These are phyloP conservation scores for Chromobotia macracanthus DNA, from an alignment of 2,797 vertebrate genomes.

Conservation along the genomic window DNA sequence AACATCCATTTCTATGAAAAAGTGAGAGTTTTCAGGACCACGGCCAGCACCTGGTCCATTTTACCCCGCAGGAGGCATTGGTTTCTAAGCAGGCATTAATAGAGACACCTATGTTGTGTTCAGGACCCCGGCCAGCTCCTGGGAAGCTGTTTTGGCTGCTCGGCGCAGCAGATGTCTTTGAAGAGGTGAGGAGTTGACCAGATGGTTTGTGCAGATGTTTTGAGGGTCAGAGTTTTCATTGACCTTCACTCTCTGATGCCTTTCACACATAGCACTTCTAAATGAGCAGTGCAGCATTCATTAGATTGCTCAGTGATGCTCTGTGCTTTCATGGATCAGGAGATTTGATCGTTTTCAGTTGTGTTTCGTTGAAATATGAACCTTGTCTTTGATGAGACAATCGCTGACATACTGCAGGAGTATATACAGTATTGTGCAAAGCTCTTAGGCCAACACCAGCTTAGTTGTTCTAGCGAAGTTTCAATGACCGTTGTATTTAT, in stretches of 20 bases:
- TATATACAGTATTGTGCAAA: background rate
- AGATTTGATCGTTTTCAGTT: background rate
- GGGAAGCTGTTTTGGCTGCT: conserved; percentile 25
- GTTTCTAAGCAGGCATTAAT: conserved; percentile 35
- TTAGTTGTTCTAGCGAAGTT: too few relatives aligned
- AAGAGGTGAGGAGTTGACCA: conserved; percentile 17
- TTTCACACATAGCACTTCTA: background rate
- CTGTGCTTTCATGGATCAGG: background rate
- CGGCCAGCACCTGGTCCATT: conserved; percentile 26
- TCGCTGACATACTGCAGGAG: background rate
- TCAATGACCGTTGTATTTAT: background rate
- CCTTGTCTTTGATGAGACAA: background rate
- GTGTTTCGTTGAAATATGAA: background rate
- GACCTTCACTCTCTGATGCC: conserved; percentile 34
- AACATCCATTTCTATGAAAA: background rate
- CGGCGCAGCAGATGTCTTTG: conserved; percentile 32
- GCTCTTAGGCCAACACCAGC: too few relatives aligned
- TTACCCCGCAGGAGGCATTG: conserved; percentile 2
- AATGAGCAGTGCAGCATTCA: background rate
- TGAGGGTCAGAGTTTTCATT: conserved; percentile 26
- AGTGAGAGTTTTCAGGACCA: background rate
- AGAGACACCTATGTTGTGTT: conserved; percentile 36
- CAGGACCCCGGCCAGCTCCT: conserved; percentile 46
- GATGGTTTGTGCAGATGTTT: conserved; percentile 35
- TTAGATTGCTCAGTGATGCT: background rate